Conservation (phyloP, 2,113 vertebrate genomes). For the Tragelaphus scriptus region DNA sequence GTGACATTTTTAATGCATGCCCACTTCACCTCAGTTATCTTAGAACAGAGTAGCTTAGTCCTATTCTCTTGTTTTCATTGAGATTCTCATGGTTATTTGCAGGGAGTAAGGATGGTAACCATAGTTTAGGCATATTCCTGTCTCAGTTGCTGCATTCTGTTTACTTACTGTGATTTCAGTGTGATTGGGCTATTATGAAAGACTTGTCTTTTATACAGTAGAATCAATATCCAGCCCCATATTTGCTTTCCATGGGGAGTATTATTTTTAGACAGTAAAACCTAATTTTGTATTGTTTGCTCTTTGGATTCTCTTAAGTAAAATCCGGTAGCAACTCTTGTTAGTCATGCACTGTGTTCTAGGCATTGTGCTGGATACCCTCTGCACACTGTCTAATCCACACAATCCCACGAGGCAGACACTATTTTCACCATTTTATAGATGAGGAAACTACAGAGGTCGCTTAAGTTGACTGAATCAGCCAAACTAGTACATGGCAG, state of each 20-base stretch:
- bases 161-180: background rate
- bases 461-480: background rate
- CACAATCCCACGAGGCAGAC: background rate
- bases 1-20: background rate
- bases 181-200: background rate
- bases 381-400: background rate
- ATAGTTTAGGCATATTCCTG: background rate
- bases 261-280: background rate
- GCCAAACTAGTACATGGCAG: background rate
- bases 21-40: slow-evolving; percentile 8
- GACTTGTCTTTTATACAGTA: background rate
- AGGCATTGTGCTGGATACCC: background rate
- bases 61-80: background rate
- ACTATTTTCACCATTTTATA: background rate
- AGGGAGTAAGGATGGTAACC: background rate
- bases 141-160: slow-evolving; percentile 25
- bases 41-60: background rate
- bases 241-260: background rate
- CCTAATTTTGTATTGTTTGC: background rate
- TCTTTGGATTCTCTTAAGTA: background rate
- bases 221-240: background rate
- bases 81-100: background rate
- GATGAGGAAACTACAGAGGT: background rate
- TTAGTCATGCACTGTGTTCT: background rate
- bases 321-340: background rate